Conservation (phyloP, 2,797 vertebrate species). For the Sebastes kiyomatsui region DNA sequence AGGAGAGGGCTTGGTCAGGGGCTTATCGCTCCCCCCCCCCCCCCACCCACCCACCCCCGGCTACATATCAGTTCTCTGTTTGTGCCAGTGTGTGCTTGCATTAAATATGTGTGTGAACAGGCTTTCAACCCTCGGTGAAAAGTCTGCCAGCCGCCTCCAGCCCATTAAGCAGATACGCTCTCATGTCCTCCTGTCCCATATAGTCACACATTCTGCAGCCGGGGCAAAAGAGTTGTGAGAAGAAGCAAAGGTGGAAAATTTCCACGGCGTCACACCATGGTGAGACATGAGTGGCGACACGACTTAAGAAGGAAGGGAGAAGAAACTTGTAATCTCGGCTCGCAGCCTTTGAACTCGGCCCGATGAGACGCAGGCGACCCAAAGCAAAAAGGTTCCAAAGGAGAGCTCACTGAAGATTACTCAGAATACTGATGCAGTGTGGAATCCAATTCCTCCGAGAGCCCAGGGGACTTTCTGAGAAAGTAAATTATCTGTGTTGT, state of each 20-base stretch:
- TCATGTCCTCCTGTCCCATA: slow-evolving; percentile 55
- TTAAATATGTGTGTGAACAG: slow-evolving; percentile 22
- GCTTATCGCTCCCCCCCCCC: slow-evolving; percentile 30
- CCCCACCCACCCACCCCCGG: background rate
- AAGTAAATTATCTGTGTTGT: slow-evolving; percentile 77
- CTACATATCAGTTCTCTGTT: slow-evolving; percentile 40
- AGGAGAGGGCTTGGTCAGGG: slow-evolving; percentile 9
- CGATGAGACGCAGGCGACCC: slow-evolving; percentile 78
- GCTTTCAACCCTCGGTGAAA: slow-evolving; percentile 60
- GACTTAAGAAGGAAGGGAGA: slow-evolving; percentile 75
- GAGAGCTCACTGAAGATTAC: slow-evolving; percentile 81
- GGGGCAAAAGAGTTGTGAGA: slow-evolving; percentile 59
- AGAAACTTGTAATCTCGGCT: slow-evolving; percentile 81
- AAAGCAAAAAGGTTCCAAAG: slow-evolving; percentile 83
- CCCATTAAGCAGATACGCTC: slow-evolving; percentile 61
- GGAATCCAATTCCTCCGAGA: slow-evolving; percentile 80
- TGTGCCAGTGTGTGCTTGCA: slow-evolving; percentile 36
- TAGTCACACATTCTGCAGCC: slow-evolving; percentile 51
- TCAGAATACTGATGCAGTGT: slow-evolving; percentile 83
- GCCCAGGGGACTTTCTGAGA: slow-evolving; percentile 74
- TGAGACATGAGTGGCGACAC: slow-evolving; percentile 66
- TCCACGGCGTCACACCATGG: slow-evolving; percentile 63
- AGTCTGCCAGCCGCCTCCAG: slow-evolving; percentile 57
- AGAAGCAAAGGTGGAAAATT: slow-evolving; percentile 67
- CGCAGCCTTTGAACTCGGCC: slow-evolving; percentile 83